A percentile compares a stretch with the other conserved stretches of the same genome.
Conservation (phyloP, 2,113 vertebrate genomes). For the Chaetodon auriga region DNA sequence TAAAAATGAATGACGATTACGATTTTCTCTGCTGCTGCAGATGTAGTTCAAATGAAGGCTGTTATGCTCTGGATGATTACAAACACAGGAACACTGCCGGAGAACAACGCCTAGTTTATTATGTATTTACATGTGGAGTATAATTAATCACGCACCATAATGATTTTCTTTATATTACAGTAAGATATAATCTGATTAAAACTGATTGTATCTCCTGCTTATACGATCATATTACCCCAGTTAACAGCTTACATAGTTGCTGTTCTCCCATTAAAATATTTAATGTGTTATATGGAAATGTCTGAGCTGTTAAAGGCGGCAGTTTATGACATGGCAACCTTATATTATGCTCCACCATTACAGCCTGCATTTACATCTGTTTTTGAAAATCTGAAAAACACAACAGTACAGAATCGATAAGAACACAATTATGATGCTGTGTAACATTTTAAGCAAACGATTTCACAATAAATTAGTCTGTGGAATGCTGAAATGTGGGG, state of each 20-base stretch:
- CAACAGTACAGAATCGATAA: not conserved
- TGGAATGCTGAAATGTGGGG: no score
- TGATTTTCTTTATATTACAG: not conserved
- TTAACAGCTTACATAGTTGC: not conserved
- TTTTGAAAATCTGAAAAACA: not conserved
- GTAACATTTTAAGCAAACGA: not conserved
- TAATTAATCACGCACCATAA: not conserved
- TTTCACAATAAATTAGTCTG: no score
- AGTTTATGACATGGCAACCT: not conserved
- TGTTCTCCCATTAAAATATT: not conserved
- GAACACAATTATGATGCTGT: not conserved
- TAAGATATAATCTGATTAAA: not conserved
- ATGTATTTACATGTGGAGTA: not conserved
- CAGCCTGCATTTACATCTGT: not conserved
- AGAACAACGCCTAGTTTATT: not conserved
- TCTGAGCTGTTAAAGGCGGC: not conserved
- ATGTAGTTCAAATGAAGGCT: not conserved
- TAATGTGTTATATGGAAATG: not conserved
- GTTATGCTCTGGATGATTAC: not conserved
- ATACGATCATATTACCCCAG: not conserved
- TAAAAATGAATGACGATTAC: no score
- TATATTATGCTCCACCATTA: not conserved
- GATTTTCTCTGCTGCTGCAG: not conserved
- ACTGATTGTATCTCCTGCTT: not conserved
- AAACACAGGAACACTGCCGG: not conserved